Evolutionary conservation across 2,888 invertebrate species (phyloP).

Genomic region (Aporophyla nigra): DNA sequence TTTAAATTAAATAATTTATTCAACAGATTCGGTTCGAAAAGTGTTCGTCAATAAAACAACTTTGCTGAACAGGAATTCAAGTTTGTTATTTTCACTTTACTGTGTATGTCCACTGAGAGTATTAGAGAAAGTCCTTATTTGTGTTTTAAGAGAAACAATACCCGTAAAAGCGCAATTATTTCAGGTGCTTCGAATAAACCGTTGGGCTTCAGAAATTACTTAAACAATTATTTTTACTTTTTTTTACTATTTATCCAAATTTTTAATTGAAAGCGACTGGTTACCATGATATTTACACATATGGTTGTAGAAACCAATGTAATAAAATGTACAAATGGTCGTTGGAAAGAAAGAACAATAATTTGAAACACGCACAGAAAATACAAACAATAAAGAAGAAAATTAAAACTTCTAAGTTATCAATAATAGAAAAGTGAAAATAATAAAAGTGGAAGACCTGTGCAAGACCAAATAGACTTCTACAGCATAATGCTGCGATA

Average conservation of each 20-base stretch:
- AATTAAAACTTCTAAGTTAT: no score
- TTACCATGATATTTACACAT: no score
- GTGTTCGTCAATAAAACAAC: constrained; percentile 13
- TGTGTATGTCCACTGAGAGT: constrained; percentile 6
- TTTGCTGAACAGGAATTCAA: constrained; percentile 20
- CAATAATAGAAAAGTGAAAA: no score
- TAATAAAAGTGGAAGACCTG: no score
- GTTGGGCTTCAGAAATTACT: background rate
- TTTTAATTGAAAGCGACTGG: background rate
- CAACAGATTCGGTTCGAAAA: constrained; percentile 16
- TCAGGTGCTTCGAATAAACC: background rate
- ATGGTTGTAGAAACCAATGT: background rate
- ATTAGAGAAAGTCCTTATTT: constrained; percentile 22
- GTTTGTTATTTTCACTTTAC: constrained; percentile 21
- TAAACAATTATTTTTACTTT: background rate
- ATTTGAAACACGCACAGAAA: no score
- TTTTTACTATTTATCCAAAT: no score
- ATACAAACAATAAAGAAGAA: no score
- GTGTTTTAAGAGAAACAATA: background rate
- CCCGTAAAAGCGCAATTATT: background rate
- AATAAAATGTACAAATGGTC: background rate
- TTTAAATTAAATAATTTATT: constrained; percentile 45
- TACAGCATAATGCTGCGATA: no score
- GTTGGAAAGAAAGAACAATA: no score
- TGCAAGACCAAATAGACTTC: no score